A percentile compares a stretch with the other conserved stretches of the same genome.
Evolutionary conservation across 2,888 invertebrate genomes (phyloP).

Genomic region (Pristionchus mayeri): DNA sequence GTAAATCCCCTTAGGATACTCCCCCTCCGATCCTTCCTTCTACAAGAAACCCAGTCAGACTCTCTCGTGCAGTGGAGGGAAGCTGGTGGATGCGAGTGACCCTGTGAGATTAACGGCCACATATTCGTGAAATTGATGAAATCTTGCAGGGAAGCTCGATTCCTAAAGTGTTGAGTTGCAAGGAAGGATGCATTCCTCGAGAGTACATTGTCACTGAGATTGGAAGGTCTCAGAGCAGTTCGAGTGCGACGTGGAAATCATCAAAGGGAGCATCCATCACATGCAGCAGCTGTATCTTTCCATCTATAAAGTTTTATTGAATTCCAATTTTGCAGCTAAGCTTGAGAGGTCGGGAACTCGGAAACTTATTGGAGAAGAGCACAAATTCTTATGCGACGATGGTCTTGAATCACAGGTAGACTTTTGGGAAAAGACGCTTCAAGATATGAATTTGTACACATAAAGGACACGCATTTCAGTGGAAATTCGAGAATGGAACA

Average conservation of each 20-base stretch:
- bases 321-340: too few species aligned
- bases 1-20: conserved; percentile 1
- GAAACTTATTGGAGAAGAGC: background rate
- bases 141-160: background rate
- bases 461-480: background rate
- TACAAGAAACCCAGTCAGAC: background rate
- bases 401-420: background rate
- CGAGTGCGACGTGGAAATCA: too few species aligned
- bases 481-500: background rate
- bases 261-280: too few species aligned
- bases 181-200: background rate
- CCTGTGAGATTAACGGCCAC: background rate
- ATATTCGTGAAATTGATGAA: background rate
- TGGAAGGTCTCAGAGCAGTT: too few species aligned
- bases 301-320: too few species aligned
- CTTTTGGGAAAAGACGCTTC: too few species aligned
- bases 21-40: conserved; percentile 3
- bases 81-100: background rate
- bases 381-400: conserved; percentile 46
- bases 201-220: background rate
- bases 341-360: background rate
- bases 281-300: too few species aligned
- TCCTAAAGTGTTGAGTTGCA: background rate
- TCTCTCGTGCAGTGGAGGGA: conserved; percentile 29
- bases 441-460: too few species aligned